phyloP scores from a whole-genome alignment of 2,113 vertebrate species.

The Falco punctatus region DNA sequence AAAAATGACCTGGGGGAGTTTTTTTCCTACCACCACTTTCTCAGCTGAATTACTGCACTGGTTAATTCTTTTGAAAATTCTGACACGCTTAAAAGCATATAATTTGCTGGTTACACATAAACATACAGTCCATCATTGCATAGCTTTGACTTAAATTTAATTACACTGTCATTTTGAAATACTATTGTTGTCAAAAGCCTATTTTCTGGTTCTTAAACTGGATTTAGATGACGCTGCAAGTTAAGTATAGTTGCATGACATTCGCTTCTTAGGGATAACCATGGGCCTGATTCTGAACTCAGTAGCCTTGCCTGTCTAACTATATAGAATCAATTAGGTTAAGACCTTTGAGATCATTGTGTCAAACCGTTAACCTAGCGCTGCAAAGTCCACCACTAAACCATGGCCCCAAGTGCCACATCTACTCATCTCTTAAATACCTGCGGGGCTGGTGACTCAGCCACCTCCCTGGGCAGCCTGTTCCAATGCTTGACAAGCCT shows the following conservation, averaged over 20 bases:
- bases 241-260: constrained; percentile 3
- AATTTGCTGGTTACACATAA: constrained; percentile 70
- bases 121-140: constrained; percentile 38
- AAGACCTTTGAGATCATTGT: background rate
- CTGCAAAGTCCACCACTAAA: background rate
- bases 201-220: constrained; percentile 68
- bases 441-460: background rate
- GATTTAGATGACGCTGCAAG: constrained; percentile 39
- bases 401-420: background rate
- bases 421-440: background rate
- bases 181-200: constrained; percentile 63
- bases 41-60: constrained; percentile 49
- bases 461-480: background rate
- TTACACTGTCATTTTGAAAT: constrained; percentile 65
- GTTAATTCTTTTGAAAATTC: constrained; percentile 56
- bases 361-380: background rate
- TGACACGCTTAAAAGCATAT: constrained; percentile 65
- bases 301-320: background rate
- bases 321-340: background rate
- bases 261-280: constrained; percentile 1
- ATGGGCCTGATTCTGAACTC: background rate
- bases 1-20: constrained; percentile 40
- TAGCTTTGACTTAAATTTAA: constrained; percentile 72
- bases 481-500: background rate
- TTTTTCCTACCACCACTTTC: background rate